Percentiles rank a stretch among this genome's conserved stretches.
phyloP scores from a whole-genome alignment of 2,113 vertebrate genomes.

The Laticauda colubrina region DNA sequence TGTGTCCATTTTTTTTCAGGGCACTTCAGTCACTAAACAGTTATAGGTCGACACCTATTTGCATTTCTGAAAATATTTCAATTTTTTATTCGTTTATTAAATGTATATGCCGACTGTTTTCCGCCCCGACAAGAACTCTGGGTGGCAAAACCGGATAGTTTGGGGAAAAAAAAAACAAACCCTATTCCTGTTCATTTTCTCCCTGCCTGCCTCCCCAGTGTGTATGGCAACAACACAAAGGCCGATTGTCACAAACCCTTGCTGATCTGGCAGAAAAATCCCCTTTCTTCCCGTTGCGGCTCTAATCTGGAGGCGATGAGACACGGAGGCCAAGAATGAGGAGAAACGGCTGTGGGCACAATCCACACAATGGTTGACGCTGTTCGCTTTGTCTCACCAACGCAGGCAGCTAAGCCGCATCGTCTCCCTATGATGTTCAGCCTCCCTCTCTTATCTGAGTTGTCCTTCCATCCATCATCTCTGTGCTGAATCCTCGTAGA shows the following conservation, averaged over 20 bases:
- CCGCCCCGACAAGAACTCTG: too few species aligned
- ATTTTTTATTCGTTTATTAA: too few species aligned
- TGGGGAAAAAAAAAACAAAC: too few species aligned
- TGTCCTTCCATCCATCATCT: background rate
- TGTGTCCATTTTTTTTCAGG: too few species aligned
- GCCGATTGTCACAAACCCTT: background rate
- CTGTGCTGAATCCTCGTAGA: background rate
- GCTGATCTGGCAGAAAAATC: background rate
- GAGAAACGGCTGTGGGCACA: background rate
- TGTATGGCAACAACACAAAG: background rate
- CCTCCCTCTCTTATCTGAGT: background rate
- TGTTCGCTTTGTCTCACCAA: background rate
- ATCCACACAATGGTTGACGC: background rate
- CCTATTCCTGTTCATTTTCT: background rate
- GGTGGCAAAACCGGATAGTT: too few species aligned
- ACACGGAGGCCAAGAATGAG: background rate
- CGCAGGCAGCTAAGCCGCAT: background rate
- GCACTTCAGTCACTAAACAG: too few species aligned
- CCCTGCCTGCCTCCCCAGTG: background rate
- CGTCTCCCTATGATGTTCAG: too few species aligned
- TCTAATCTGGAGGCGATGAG: background rate
- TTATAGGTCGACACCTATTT: too few species aligned
- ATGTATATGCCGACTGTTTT: too few species aligned
- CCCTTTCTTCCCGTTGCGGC: background rate
- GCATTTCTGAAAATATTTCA: too few species aligned